Percentiles rank a stretch among this genome's conserved stretches.
Evolutionary conservation across 2,888 invertebrate genomes (phyloP).

Genomic region (Mactromeris polynyma): DNA sequence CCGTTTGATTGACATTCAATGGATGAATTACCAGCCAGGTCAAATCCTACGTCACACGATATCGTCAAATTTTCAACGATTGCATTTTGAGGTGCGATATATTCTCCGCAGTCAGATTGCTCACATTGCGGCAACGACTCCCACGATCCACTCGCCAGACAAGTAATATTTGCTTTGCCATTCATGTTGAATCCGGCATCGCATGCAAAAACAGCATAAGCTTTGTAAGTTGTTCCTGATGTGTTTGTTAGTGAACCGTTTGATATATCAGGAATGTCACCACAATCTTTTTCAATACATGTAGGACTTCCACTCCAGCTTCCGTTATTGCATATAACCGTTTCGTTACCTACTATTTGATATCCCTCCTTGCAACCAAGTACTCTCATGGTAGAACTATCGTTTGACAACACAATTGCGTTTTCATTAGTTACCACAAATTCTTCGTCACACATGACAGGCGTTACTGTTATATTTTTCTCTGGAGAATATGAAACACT

Average conservation of each 20-base stretch:
- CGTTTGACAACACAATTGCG: neutral
- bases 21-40: constrained; percentile 11
- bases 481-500: neutral
- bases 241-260: constrained; percentile 18
- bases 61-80: neutral
- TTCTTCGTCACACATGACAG: neutral
- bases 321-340: constrained; percentile 28
- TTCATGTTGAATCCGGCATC: constrained; percentile 28
- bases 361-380: constrained; percentile 39
- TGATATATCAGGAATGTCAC: neutral
- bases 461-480: no score
- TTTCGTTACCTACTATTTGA: neutral
- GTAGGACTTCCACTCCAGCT: constrained; percentile 14
- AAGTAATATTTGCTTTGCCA: constrained; percentile 19
- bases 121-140: constrained; percentile 22
- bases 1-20: constrained; percentile 20
- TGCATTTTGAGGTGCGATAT: neutral
- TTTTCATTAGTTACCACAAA: neutral
- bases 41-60: constrained; percentile 29
- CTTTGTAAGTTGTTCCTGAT: constrained; percentile 27
- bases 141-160: constrained; percentile 32
- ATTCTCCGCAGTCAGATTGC: neutral
- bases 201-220: constrained; percentile 8
- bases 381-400: neutral
- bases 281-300: constrained; percentile 41